These are phyloP conservation scores for Amorpha juglandis DNA, from an alignment of 2,888 invertebrate species.

Conservation along the genomic window DNA sequence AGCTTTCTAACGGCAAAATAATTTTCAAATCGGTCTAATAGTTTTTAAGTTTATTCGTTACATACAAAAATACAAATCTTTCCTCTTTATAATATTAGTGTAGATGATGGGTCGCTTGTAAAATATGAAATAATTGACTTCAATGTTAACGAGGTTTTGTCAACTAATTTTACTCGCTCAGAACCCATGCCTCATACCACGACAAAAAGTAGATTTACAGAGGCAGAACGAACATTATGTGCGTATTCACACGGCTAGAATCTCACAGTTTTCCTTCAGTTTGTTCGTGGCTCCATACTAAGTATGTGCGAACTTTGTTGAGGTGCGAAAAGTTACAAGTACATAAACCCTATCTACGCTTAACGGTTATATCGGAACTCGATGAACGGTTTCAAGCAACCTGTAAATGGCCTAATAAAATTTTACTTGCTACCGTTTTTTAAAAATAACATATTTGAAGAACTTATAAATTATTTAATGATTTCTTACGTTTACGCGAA, in stretches of 20 bases:
- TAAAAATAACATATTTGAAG: no score
- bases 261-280: slow-evolving; percentile 50
- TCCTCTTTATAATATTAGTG: no score
- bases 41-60: no score
- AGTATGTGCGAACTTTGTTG: slow-evolving; percentile 34
- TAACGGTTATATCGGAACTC: slow-evolving; percentile 1
- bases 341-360: slow-evolving; percentile 33
- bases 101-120: no score
- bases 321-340: slow-evolving; percentile 36
- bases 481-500: no score
- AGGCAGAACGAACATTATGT: slow-evolving; percentile 55
- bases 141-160: no score
- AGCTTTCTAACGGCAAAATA: no score
- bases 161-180: slow-evolving; percentile 2
- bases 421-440: no score
- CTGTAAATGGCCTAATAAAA: background rate
- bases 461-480: no score
- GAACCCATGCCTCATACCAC: slow-evolving; percentile 33
- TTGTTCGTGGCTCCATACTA: slow-evolving; percentile 42
- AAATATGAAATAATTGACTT: no score
- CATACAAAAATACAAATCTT: no score
- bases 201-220: slow-evolving; percentile 44
- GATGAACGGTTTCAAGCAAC: background rate
- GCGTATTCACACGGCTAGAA: slow-evolving; percentile 56
- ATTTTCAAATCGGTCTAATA: no score